Conservation (phyloP, 1,140 invertebrate genomes). For the Belonocnema kinseyi region DNA sequence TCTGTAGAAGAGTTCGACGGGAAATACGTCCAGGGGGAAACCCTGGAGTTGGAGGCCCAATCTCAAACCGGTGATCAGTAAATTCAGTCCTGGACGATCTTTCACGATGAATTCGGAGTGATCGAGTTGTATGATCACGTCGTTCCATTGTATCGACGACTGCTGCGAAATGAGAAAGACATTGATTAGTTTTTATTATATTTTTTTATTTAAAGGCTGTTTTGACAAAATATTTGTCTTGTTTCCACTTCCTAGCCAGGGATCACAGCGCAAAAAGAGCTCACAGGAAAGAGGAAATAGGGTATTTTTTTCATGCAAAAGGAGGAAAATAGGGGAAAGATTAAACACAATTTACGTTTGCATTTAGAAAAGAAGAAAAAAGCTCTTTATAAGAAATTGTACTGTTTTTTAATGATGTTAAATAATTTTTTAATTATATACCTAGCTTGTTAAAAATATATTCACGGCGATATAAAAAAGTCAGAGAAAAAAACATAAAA, state of each 20-base stretch:
- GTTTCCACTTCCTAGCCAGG: not conserved
- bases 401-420: too few relatives aligned
- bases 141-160: constrained; percentile 92
- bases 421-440: too few relatives aligned
- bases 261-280: too few relatives aligned
- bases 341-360: too few relatives aligned
- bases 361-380: too few relatives aligned
- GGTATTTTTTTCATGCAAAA: too few relatives aligned
- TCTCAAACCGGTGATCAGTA: constrained; percentile 88
- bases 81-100: constrained; percentile 87
- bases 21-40: constrained; percentile 86
- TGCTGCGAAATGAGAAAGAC: constrained; percentile 65
- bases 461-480: too few relatives aligned
- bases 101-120: constrained; percentile 92
- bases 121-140: constrained; percentile 93
- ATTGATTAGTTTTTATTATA: constrained; percentile 8
- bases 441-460: too few relatives aligned
- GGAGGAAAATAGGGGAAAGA: too few relatives aligned
- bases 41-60: constrained; percentile 86
- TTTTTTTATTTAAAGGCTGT: constrained; percentile 6
- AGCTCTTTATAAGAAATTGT: too few relatives aligned
- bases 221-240: constrained; percentile 7
- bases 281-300: too few relatives aligned
- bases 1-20: constrained; percentile 91
- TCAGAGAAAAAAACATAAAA: too few relatives aligned